Conservation (phyloP, 1,140 invertebrate genomes). For the Drosophila grimshawi region DNA sequence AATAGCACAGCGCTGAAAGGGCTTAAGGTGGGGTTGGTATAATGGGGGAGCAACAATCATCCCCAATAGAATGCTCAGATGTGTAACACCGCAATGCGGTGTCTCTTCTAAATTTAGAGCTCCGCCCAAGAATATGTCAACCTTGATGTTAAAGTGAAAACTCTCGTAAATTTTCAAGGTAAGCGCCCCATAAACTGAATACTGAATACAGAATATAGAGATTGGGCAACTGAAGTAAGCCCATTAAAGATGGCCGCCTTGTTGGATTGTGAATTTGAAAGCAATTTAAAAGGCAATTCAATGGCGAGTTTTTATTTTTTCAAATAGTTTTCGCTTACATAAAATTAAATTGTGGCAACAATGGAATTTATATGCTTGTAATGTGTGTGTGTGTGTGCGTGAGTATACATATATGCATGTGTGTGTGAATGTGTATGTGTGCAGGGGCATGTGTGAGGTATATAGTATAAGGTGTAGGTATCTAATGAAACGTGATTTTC, state of each 20-base stretch:
- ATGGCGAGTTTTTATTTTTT: conserved; percentile 37
- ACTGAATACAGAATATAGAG: conserved; percentile 17
- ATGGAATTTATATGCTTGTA: conserved; percentile 67
- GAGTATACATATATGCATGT: conserved; percentile 10
- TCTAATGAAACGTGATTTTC: conserved; percentile 84
- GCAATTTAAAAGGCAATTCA: conserved; percentile 34
- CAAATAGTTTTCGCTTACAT: conserved; percentile 63
- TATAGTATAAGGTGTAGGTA: conserved; percentile 58
- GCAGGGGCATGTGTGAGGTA: conserved; percentile 28
- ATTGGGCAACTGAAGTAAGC: conserved; percentile 30
- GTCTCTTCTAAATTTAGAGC: conserved; percentile 42
- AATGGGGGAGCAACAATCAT: conserved; percentile 26
- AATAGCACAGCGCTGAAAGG: conserved; percentile 46
- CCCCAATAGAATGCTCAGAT: conserved; percentile 26
- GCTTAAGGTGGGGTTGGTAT: conserved; percentile 17
- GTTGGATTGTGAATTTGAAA: conserved; percentile 7
- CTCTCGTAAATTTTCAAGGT: conserved; percentile 75
- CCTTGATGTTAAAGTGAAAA: conserved; percentile 58
- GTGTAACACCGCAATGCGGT: conserved; percentile 19
- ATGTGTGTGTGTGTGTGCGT: conserved; percentile 27
- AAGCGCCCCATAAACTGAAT: conserved; percentile 19
- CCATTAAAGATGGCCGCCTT: conserved; percentile 59
- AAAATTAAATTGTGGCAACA: conserved; percentile 60
- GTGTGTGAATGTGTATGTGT: conserved; percentile 28
- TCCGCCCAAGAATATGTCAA: conserved; percentile 38